Conservation (phyloP, 2,888 invertebrate genomes). For the Trachelus tabidus region DNA sequence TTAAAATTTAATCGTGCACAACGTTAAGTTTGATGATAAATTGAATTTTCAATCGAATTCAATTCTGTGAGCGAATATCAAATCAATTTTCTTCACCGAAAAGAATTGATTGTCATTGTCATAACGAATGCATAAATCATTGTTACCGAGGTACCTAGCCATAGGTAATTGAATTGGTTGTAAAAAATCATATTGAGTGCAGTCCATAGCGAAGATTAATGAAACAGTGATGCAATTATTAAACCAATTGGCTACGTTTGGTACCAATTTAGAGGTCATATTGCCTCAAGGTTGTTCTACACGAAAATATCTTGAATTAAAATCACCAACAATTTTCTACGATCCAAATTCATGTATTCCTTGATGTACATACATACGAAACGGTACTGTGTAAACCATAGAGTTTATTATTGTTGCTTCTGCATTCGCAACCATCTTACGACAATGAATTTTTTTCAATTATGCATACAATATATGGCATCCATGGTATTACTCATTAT, state of each 20-base stretch:
- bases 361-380: background rate
- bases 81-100: background rate
- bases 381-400: background rate
- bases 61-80: background rate
- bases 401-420: background rate
- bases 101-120: background rate
- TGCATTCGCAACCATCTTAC: background rate
- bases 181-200: conserved; percentile 26
- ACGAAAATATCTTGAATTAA: background rate
- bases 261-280: background rate
- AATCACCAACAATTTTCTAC: background rate
- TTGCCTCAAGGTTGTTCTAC: background rate
- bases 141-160: background rate
- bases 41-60: background rate
- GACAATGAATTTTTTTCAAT: conserved; percentile 13
- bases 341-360: background rate
- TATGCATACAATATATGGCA: conserved; percentile 49
- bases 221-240: background rate
- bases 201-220: conserved; percentile 2
- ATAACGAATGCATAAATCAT: background rate
- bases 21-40: background rate
- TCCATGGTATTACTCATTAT: conserved; percentile 53
- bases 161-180: conserved; percentile 25
- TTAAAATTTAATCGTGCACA: background rate
- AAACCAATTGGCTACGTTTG: background rate